Base-by-base conservation (phyloP, 2,888 invertebrate species). In the Parnassius orleans region DNA sequence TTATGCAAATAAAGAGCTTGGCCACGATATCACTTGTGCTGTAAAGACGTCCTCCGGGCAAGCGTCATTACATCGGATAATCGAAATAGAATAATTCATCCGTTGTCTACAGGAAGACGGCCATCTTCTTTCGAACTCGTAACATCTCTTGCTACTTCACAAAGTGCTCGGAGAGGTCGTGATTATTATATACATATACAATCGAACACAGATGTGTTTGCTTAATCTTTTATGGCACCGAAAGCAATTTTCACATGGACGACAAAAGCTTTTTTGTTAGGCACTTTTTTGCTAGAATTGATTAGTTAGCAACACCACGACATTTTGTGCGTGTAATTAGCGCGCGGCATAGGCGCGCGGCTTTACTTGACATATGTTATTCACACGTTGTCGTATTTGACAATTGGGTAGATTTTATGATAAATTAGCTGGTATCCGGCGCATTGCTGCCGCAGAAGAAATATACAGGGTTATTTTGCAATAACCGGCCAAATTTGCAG, bases 271-370 rank as follows among this genome's bases (percentile, higher is more conserved):
- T 63, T 70, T 58, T 65, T 71, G 69, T 65, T 72, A 68, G 66
- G 10, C 41, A 66, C 70, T 69, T 68, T 71, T 76, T 79, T 78
- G 79, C 77, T 77, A 73, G 80, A 80, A 76, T 69, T 65, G 75
- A 78, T 82, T 84, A 78, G 82, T 86, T 86, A 87, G 83, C 82
- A 75, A 74, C 78, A 72, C 74, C 69, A 71, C 74, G 76, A 69
- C 68, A 72, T 72, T 73, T 75, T 75, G 74, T 78, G 67, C 61
- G 57, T 61, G 59, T 79, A 77, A 83, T 86, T 87, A 86, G 78
- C 87, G 79, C 73, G 67, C 75, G 61, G 65, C 73, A 75, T 24
- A 76, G 55, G 52, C 24, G 24, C 33, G 33, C 33, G 33, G 33
- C 33, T 33, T 24, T 33, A 33, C 57, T 61, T 61, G 57, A 57